These are phyloP conservation scores for Dichetophora obliterata DNA, from an alignment of 2,888 invertebrate genomes.

Conservation along the genomic window DNA sequence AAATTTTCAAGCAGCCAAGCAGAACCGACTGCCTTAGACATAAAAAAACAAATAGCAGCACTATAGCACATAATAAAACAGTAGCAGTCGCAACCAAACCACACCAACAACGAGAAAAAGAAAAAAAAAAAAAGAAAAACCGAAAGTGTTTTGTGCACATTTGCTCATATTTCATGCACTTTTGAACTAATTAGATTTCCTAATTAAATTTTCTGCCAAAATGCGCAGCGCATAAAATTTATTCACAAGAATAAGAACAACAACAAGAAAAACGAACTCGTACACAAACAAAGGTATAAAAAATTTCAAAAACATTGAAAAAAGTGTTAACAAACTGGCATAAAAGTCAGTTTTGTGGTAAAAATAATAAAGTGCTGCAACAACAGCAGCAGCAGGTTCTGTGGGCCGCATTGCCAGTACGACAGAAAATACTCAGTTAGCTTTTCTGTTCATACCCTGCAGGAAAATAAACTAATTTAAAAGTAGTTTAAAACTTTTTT, in stretches of 20 bases:
- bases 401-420: slow-evolving; percentile 36
- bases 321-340: slow-evolving; percentile 50
- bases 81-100: neutral
- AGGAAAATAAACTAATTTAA: too few relatives aligned
- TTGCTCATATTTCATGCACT: slow-evolving; percentile 66
- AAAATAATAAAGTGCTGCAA: slow-evolving; percentile 8
- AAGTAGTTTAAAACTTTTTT: too few relatives aligned
- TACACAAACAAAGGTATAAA: slow-evolving; percentile 27
- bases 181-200: slow-evolving; percentile 70
- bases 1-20: slow-evolving; percentile 25
- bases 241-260: slow-evolving; percentile 37
- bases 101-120: neutral
- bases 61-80: neutral
- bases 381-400: slow-evolving; percentile 8
- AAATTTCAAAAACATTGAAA: slow-evolving; percentile 20
- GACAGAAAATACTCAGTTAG: slow-evolving; percentile 7
- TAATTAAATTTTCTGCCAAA: slow-evolving; percentile 69
- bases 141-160: slow-evolving; percentile 11
- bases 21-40: slow-evolving; percentile 9
- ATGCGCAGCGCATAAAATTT: slow-evolving; percentile 53
- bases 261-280: slow-evolving; percentile 3
- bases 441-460: too few relatives aligned
- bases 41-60: neutral
- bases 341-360: slow-evolving; percentile 54
- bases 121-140: slow-evolving; percentile 22